Evolutionary conservation across 1,140 invertebrate genomes (phyloP), one percentile per base, ranked within the genome.

Genomic region (Drosophila obscura): DNA sequence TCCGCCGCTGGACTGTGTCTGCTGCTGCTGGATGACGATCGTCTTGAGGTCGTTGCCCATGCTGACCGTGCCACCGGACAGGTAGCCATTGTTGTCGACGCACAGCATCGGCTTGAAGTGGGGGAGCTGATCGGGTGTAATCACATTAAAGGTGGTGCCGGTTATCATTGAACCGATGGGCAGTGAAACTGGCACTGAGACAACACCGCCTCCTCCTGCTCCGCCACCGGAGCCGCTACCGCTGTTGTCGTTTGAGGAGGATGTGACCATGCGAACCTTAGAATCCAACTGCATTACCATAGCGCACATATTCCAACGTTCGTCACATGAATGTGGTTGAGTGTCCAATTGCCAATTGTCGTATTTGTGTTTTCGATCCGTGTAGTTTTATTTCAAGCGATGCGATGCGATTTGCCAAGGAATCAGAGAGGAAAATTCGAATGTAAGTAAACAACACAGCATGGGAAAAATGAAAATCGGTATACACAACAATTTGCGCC

Each of bases 91-190:
- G 79, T 95, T 95, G 80, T 97, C 96, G 51, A 97, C 96, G 90
- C 96, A 97, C 83, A 97, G 91, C 93, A 96, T 95, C 77, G 96
- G 96, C 83, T 96, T 92, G 77, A 96, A 96, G 77, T 96, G 95
- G 89, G 96, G 95, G 73, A 97, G 92, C 84, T 96, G 96, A 74
- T 97, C 96, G 7, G 95, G 95, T 9, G 96, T 96, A 90, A 97
- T 96, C 80, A 97, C 96, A 93, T 96, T 97, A 92, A 96, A 97
- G 28, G 96, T 95, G 45, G 95, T 95, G 19, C 95, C 94, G 44
- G 95, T 94, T 78, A 96, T 96, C 77, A 97, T 94, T 24, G 96
- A 96, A 52, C 95, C 95, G 58, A 96, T 95, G 16, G 96, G 96
- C 77, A 96, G 90, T 44, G 95, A 95, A 50, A 96, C 96, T 46